Conservation (phyloP, 2,113 vertebrate genomes). For the human region GRCh38 chr14:29529501-29530000, state of each 20-base stretch:
- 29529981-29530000: no score
- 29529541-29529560: constrained; percentile 16
- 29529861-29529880: background rate
- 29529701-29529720: constrained; percentile 3
- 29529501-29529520: constrained; percentile 21
- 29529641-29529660: background rate
- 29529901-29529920: background rate
- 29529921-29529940: background rate
- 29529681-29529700: background rate
- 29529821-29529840: constrained; percentile 38
- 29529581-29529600: background rate
- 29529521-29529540: constrained; percentile 35
- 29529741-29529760: constrained; percentile 25
- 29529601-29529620: background rate
- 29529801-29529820: background rate
- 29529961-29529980: no score
- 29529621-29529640: background rate
- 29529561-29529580: constrained; percentile 13
- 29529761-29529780: background rate
- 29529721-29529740: background rate
- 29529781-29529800: constrained; percentile 10
- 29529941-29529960: no score
- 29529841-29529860: background rate
- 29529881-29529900: background rate
- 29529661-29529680: background rate